Percentiles rank a stretch among this genome's conserved stretches.
Conservation (phyloP, 2,113 vertebrate species). For the Eleginops maclovinus region DNA sequence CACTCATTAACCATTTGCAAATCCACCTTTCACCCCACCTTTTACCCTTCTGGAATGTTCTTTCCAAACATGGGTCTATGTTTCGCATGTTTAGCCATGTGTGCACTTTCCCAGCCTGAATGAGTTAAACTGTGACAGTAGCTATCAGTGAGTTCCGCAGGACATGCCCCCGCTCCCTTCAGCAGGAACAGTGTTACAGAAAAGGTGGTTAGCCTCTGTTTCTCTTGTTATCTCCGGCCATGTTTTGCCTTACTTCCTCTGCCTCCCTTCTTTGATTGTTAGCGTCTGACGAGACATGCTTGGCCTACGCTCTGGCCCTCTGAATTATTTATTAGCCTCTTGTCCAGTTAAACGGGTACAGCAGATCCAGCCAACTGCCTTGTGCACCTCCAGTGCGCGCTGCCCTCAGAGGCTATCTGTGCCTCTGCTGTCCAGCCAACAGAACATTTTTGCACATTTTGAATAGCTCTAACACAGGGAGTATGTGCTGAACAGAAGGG, state of each 20-base stretch:
- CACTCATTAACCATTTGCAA: no score
- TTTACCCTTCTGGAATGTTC: no score
- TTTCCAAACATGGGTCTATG: no score
- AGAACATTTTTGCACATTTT: constrained; percentile 60
- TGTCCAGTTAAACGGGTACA: constrained; percentile 79
- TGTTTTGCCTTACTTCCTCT: constrained; percentile 43
- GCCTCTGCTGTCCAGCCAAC: constrained; percentile 55
- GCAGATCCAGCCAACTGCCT: constrained; percentile 65
- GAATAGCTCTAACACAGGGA: constrained; percentile 26
- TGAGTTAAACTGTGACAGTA: constrained; percentile 63
- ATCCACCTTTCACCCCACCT: constrained; percentile 23
- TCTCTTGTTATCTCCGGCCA: constrained; percentile 48
- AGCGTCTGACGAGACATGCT: constrained; percentile 70
- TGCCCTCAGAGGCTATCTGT: constrained; percentile 60
- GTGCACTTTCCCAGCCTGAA: constrained; percentile 46
- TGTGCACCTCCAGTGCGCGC: constrained; percentile 27
- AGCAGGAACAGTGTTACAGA: constrained; percentile 42
- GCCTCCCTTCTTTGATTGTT: constrained; percentile 69
- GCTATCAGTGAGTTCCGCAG: constrained; percentile 47
- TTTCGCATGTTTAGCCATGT: no score
- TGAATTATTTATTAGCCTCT: constrained; percentile 81
- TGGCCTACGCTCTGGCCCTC: constrained; percentile 65
- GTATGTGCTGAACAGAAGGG: constrained; percentile 20
- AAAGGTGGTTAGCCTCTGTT: constrained; percentile 55
- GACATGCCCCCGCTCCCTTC: constrained; percentile 46